Evolutionary conservation across 2,888 invertebrate species (phyloP).

Genomic region (Anarsia innoxiella): DNA sequence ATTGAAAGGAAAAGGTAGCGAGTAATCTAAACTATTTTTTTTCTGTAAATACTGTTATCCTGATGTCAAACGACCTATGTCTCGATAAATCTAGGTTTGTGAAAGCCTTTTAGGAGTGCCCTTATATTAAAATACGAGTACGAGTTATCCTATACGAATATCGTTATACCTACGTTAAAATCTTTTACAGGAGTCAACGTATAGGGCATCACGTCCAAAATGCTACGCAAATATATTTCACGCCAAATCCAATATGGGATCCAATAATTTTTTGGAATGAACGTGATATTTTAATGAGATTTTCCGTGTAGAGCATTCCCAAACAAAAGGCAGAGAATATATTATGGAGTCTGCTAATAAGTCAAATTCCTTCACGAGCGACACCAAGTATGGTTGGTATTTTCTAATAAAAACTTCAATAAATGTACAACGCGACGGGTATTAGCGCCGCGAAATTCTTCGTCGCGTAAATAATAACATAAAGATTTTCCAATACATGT

Average conservation of each 20-base stretch:
- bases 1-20: conserved; percentile 3
- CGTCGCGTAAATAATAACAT: conserved; percentile 60
- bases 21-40: conserved; percentile 5
- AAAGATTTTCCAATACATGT: conserved; percentile 62
- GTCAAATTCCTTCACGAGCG: conserved; percentile 32
- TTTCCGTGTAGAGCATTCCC: conserved; percentile 23
- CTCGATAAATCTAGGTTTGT: neutral
- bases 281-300: conserved; percentile 38
- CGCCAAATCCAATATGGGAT: conserved; percentile 16
- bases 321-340: conserved; percentile 21
- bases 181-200: conserved; percentile 2
- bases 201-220: conserved; percentile 8
- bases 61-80: neutral
- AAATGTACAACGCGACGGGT: conserved; percentile 54
- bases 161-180: too few relatives aligned
- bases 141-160: too few relatives aligned
- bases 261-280: conserved; percentile 18
- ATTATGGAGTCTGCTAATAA: conserved; percentile 26
- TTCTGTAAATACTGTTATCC: neutral
- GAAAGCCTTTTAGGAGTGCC: too few relatives aligned
- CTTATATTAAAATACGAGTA: too few relatives aligned
- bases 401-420: conserved; percentile 63
- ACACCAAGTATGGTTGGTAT: conserved; percentile 45
- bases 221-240: conserved; percentile 8
- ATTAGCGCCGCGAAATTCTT: conserved; percentile 54